Percentiles rank a stretch among this genome's conserved stretches.
phyloP scores from a whole-genome alignment of 2,113 vertebrate species.

The Poeciliopsis retropinna region DNA sequence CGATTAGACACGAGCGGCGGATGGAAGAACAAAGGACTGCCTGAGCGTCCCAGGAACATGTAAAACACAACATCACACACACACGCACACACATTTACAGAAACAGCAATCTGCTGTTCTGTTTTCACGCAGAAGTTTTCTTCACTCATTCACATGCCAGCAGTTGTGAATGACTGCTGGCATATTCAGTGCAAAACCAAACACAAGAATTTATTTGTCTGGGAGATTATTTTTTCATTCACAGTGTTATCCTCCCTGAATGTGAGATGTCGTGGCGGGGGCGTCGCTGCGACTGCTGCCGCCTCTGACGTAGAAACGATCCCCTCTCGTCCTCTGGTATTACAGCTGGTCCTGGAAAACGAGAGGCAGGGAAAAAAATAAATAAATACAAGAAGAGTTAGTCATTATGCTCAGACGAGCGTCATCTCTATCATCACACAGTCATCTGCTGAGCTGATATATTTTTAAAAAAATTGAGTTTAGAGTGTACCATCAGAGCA shows the following conservation, averaged over 20 bases:
- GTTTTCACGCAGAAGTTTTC: neutral
- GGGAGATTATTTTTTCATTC: constrained; percentile 26
- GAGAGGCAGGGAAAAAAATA: constrained; percentile 31
- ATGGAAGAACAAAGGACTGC: constrained; percentile 32
- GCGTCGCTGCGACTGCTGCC: constrained; percentile 20
- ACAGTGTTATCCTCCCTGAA: constrained; percentile 22
- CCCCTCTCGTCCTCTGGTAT: constrained; percentile 30
- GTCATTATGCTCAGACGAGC: constrained; percentile 40
- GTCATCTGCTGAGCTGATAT: constrained; percentile 34
- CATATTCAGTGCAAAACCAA: neutral
- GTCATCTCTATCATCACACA: constrained; percentile 49
- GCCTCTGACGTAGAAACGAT: constrained; percentile 54
- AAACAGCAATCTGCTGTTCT: too few relatives aligned
- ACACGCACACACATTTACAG: too few relatives aligned
- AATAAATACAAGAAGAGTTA: constrained; percentile 36
- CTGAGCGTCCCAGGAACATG: constrained; percentile 17
- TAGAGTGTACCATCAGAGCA: constrained; percentile 7
- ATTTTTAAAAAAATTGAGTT: constrained; percentile 19
- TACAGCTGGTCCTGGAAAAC: constrained; percentile 46
- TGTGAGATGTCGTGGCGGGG: constrained; percentile 15
- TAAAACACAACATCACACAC: neutral
- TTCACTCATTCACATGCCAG: neutral
- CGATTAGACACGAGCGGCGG: neutral
- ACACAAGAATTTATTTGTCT: neutral
- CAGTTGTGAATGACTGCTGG: neutral